A percentile compares a stretch with the other conserved stretches of the same genome.
Conservation (phyloP, 2,113 vertebrate species). For the Lagopus muta region DNA sequence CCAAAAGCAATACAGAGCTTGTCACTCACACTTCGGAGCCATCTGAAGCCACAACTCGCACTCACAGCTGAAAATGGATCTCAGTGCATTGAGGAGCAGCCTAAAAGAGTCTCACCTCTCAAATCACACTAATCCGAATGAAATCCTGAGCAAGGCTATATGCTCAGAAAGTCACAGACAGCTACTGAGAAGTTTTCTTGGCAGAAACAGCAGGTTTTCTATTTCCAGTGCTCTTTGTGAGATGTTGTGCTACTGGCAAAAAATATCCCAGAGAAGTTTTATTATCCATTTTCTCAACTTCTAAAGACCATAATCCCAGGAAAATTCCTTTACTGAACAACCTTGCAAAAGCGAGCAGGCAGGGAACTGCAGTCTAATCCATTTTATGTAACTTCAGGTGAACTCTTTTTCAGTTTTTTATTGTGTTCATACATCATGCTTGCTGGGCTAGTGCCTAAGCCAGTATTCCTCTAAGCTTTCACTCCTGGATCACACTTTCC, state of each 20-base stretch:
- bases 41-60: neutral
- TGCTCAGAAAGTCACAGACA: neutral
- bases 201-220: constrained; percentile 15
- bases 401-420: neutral
- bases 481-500: neutral
- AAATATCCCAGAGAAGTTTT: neutral
- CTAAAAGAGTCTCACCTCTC: neutral
- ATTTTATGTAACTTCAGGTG: neutral
- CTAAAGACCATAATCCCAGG: neutral
- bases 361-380: neutral
- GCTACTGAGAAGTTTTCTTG: neutral
- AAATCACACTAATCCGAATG: neutral
- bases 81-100: neutral
- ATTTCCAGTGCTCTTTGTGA: neutral
- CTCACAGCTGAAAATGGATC: neutral
- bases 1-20: fast-evolving
- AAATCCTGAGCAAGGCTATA: neutral
- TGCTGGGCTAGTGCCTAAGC: neutral
- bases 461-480: neutral
- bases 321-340: neutral
- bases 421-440: neutral
- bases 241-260: neutral
- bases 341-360: neutral
- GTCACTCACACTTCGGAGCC: neutral
- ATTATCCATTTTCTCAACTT: neutral